Evolutionary conservation across 2,113 vertebrate genomes (phyloP), one percentile per base, ranked within the genome.

Genomic region (Zosterops borbonicus): DNA sequence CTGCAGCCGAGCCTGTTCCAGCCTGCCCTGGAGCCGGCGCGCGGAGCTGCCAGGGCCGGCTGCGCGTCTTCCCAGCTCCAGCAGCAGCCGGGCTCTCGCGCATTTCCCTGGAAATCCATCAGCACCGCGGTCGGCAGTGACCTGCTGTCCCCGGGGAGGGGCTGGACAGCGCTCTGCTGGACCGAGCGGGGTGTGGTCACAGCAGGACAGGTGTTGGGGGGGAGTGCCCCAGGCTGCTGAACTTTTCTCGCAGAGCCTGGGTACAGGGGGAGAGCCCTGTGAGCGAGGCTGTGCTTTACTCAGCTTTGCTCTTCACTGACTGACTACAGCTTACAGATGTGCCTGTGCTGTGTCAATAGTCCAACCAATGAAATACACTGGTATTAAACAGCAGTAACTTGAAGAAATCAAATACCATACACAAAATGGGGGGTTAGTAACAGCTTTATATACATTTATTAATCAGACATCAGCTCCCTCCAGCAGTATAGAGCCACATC

Each of bases 371-470:
- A 86, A 73, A 27, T 23, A 73, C 8, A 22, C 11, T 7, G 8
- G 1, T 19, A 17, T 25, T 31, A 22, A 60, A 56, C 5, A 56
- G 11, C 3, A 65, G 44, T 16, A 59, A 87, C 12, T 22, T 9
- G 5, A 24, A 5, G 18, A 67, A 84, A 47, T 69, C 52, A 42
- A 70, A 64, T 1, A 67, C n/a, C 81, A 92, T 2, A 55, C 20
- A 59, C 27, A 53, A 33, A 64, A 23, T 2, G 3, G 6, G 16
- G 6, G 23, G 12, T 14, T 14, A 12, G 33, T 19, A n/a, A 46
- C 20, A 77, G 29, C 19, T 69, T 90, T 80, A 25, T 25, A 53
- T 92, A 53, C 39, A 78, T 96, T 98, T 95, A 90, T 89, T 86
- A 67, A 14, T 81, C 35, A 82, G 20, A 22, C 31, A 68, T 42